Conservation (phyloP, 2,888 invertebrate species). For the Meiosimyza platycephala region DNA sequence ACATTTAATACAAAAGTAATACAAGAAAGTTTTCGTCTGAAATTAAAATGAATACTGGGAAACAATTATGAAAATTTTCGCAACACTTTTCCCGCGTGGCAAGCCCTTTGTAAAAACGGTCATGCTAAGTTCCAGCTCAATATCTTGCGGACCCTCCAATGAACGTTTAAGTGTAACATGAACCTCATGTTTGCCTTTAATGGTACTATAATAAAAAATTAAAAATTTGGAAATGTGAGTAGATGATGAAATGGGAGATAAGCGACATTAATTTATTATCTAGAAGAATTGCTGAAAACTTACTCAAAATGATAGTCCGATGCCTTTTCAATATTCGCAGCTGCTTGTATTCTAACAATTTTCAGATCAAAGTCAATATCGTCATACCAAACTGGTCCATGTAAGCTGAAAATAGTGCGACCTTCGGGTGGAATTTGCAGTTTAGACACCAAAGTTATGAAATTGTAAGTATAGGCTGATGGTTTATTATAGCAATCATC, state of each 20-base stretch:
- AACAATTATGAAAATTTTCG: constrained; percentile 86
- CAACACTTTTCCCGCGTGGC: constrained; percentile 85
- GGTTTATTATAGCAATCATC: constrained; percentile 84
- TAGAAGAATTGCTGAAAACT: constrained; percentile 50
- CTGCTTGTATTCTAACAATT: constrained; percentile 75
- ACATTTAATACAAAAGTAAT: neutral
- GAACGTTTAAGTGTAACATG: constrained; percentile 79
- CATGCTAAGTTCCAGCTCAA: constrained; percentile 89
- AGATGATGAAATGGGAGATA: neutral
- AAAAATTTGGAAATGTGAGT: neutral
- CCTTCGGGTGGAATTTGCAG: constrained; percentile 74
- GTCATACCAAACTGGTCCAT: constrained; percentile 79
- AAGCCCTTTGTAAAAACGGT: constrained; percentile 79
- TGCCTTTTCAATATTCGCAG: constrained; percentile 72
- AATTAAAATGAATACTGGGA: constrained; percentile 83
- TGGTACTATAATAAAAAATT: constrained; percentile 65
- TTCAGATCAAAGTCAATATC: constrained; percentile 83
- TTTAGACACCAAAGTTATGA: constrained; percentile 90
- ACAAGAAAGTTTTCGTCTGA: neutral
- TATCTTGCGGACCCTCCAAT: constrained; percentile 89
- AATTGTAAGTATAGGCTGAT: constrained; percentile 90
- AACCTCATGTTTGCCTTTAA: constrained; percentile 75
- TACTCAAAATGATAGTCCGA: constrained; percentile 72
- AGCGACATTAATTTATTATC: constrained; percentile 49
- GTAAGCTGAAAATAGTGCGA: constrained; percentile 86